A percentile compares a stretch with the other conserved stretches of the same genome.
Evolutionary conservation across 2,113 vertebrate genomes (phyloP).

Genomic region (Boulengerochromis microlepis): DNA sequence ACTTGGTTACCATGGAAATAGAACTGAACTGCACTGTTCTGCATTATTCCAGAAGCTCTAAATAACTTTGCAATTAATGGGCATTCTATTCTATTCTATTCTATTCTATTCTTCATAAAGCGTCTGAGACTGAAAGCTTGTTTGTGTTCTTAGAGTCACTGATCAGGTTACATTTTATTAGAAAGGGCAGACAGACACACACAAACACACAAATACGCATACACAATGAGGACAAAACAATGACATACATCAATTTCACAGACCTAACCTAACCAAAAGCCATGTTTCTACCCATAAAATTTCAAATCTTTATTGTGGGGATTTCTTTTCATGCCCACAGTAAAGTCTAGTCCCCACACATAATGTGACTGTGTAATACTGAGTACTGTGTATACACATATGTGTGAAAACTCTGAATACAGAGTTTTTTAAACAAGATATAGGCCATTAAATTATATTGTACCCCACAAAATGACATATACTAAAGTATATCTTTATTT

Average conservation of each 20-base stretch:
- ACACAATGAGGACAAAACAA: neutral
- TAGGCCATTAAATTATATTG: neutral
- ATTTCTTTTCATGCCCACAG: neutral
- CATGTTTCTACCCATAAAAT: neutral
- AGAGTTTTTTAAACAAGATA: neutral
- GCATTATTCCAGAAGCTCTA: neutral
- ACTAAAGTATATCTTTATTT: neutral
- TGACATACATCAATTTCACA: neutral
- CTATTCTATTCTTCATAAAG: rapidly evolving
- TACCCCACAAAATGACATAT: neutral
- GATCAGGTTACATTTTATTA: neutral
- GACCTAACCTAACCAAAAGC: neutral
- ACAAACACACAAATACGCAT: neutral
- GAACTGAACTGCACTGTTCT: neutral
- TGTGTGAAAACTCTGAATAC: neutral
- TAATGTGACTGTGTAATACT: neutral
- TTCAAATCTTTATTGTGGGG: neutral
- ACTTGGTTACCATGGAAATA: neutral
- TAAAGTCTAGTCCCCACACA: neutral
- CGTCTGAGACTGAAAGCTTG: neutral
- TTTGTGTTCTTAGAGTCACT: neutral
- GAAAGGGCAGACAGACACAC: neutral
- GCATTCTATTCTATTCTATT: neutral
- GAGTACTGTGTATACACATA: neutral
- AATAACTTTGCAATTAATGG: neutral